Conservation (phyloP, 2,888 invertebrate genomes). For the Opisthograptis luteolata region DNA sequence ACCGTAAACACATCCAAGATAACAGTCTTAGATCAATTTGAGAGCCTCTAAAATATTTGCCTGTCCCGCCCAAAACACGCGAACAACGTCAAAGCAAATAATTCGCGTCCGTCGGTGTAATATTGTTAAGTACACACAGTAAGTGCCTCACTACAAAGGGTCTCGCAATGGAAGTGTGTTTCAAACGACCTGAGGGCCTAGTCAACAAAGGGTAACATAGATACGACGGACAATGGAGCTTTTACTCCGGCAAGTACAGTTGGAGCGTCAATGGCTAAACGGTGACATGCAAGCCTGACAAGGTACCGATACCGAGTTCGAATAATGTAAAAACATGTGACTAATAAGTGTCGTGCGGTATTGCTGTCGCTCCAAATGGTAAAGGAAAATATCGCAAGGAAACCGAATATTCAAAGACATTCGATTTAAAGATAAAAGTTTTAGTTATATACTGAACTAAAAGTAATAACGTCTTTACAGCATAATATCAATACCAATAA, state of each 20-base stretch:
- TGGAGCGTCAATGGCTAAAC: too few species aligned
- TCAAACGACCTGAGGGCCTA: slow-evolving; percentile 22
- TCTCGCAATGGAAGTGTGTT: slow-evolving; percentile 30
- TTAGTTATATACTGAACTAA: too few species aligned
- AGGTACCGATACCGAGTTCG: too few species aligned
- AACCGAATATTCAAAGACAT: too few species aligned
- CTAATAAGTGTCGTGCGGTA: too few species aligned
- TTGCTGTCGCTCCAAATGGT: too few species aligned
- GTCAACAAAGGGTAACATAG: slow-evolving; percentile 29
- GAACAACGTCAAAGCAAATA: slow-evolving; percentile 35
- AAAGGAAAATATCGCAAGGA: too few species aligned
- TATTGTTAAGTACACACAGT: slow-evolving; percentile 37
- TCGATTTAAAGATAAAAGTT: too few species aligned
- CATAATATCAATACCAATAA: too few species aligned
- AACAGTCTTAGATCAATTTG: slow-evolving; percentile 27
- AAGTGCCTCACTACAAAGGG: slow-evolving; percentile 37
- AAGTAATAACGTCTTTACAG: too few species aligned
- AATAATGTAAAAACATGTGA: too few species aligned
- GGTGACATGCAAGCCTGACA: too few species aligned
- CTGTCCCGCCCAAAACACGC: slow-evolving; percentile 19
- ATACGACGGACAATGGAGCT: slow-evolving; percentile 10
- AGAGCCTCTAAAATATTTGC: slow-evolving; percentile 36
- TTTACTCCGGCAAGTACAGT: neutral
- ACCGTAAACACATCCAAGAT: slow-evolving; percentile 17
- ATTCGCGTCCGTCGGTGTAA: slow-evolving; percentile 35